Percentiles rank a stretch among this genome's conserved stretches.
Evolutionary conservation across 2,113 vertebrate genomes (phyloP).

Genomic region (Boulengeromyrus knoepffleri): DNA sequence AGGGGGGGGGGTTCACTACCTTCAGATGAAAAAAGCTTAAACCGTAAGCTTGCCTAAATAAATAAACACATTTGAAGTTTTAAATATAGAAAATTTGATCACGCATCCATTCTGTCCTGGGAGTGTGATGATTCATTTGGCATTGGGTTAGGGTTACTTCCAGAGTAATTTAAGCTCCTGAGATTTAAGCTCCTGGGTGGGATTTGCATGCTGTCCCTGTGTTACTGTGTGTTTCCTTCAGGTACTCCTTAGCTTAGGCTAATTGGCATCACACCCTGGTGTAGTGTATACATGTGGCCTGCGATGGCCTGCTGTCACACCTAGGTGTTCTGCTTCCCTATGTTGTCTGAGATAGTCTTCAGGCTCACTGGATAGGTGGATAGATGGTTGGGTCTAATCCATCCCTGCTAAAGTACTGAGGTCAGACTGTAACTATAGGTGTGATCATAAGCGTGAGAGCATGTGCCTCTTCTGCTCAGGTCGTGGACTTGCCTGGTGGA

Average conservation of each 20-base stretch:
- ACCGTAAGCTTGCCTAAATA: not conserved
- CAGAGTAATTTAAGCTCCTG: not conserved
- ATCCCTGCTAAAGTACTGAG: not conserved
- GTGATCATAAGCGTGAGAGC: not conserved
- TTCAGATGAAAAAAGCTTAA: not conserved
- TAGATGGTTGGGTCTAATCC: not conserved
- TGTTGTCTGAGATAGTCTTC: not conserved
- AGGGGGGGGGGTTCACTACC: not conserved
- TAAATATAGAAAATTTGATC: not conserved
- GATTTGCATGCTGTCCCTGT: not conserved
- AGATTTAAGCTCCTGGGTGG: not conserved
- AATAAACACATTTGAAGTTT: not conserved
- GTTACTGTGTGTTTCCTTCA: not conserved
- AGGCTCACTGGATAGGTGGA: not conserved
- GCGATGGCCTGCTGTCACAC: not conserved
- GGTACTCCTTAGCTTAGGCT: not conserved
- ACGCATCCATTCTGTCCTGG: not conserved
- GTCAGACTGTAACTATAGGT: not conserved
- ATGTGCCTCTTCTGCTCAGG: slow-evolving; percentile 36
- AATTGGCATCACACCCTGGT: not conserved
- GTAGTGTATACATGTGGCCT: not conserved
- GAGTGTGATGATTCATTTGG: not conserved
- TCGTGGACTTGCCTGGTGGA: slow-evolving; percentile 78
- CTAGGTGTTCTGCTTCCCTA: not conserved
- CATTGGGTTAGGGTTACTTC: not conserved